Evolutionary conservation across 2,888 invertebrate genomes (phyloP).

Genomic region (Protodeltote pygarga): DNA sequence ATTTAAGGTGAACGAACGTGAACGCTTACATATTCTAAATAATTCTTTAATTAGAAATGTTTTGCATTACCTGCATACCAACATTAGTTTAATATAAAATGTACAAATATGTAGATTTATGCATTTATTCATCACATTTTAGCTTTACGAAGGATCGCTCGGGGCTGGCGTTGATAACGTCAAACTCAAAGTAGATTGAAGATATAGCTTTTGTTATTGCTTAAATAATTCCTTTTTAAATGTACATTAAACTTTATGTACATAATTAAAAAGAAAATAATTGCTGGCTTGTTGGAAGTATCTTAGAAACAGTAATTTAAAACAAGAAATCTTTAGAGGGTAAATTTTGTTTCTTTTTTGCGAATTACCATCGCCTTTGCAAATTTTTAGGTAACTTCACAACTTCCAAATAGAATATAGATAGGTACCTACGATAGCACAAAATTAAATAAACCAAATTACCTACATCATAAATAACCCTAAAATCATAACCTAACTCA

Average conservation of each 20-base stretch:
- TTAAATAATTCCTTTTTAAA: slow-evolving; percentile 22
- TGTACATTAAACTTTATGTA: slow-evolving; percentile 11
- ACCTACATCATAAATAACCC: slow-evolving; percentile 27
- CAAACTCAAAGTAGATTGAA: slow-evolving; percentile 14
- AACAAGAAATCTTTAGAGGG: too few relatives aligned
- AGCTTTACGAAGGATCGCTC: slow-evolving; percentile 39
- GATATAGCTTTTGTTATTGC: slow-evolving; percentile 13
- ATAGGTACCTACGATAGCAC: too few relatives aligned
- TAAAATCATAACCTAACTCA: slow-evolving; percentile 64
- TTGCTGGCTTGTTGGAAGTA: too few relatives aligned
- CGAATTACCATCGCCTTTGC: too few relatives aligned
- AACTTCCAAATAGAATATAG: too few relatives aligned
- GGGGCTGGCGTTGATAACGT: slow-evolving; percentile 34
- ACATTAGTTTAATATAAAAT: slow-evolving; percentile 31
- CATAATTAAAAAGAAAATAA: too few relatives aligned
- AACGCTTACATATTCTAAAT: slow-evolving; percentile 19
- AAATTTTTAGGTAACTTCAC: too few relatives aligned
- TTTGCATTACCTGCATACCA: slow-evolving; percentile 39
- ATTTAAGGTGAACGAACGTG: slow-evolving; percentile 23
- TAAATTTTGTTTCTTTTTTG: too few relatives aligned
- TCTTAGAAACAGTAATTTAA: too few relatives aligned
- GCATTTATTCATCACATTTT: slow-evolving; percentile 42
- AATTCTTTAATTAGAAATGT: slow-evolving; percentile 39
- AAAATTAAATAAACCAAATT: slow-evolving; percentile 13
- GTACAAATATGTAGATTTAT: slow-evolving; percentile 47